Evolutionary conservation across 2,113 vertebrate genomes (phyloP).

Genomic region (Cygnus buccinator): DNA sequence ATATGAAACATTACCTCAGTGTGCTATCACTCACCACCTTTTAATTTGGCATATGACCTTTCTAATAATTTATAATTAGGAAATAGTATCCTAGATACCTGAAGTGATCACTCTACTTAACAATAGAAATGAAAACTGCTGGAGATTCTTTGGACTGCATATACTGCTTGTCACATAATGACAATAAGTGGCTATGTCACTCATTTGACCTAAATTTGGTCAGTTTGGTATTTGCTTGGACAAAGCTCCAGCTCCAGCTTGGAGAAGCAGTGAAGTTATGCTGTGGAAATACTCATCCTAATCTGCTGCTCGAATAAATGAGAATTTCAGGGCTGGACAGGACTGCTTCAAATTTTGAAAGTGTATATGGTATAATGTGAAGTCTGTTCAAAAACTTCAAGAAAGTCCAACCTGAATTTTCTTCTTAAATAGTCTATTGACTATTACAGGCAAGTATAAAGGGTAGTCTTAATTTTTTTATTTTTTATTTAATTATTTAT

Average conservation of each 20-base stretch:
- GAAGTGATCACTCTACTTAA: not conserved
- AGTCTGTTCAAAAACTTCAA: not conserved
- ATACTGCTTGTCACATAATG: not conserved
- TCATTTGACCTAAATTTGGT: not conserved
- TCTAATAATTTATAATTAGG: conserved; percentile 22
- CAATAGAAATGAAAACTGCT: not conserved
- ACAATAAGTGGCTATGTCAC: not conserved
- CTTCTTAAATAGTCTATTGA: not conserved
- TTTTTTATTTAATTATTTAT: not conserved
- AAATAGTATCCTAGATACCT: conserved; percentile 4
- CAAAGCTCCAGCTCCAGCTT: not conserved
- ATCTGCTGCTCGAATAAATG: not conserved
- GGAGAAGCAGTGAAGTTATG: not conserved
- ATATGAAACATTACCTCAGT: conserved; percentile 12
- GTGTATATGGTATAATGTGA: not conserved
- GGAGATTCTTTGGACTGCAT: not conserved
- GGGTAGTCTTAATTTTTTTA: not conserved
- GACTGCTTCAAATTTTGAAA: not conserved
- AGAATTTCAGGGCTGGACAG: not conserved
- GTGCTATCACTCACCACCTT: not conserved
- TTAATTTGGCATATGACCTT: conserved; percentile 19
- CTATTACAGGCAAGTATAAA: not conserved
- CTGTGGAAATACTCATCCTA: not conserved
- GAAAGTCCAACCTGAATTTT: not conserved
- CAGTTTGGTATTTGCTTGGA: not conserved